A percentile compares a stretch with the other conserved stretches of the same genome.
Conservation (phyloP, 2,888 invertebrate genomes). For the Apamea sordens region DNA sequence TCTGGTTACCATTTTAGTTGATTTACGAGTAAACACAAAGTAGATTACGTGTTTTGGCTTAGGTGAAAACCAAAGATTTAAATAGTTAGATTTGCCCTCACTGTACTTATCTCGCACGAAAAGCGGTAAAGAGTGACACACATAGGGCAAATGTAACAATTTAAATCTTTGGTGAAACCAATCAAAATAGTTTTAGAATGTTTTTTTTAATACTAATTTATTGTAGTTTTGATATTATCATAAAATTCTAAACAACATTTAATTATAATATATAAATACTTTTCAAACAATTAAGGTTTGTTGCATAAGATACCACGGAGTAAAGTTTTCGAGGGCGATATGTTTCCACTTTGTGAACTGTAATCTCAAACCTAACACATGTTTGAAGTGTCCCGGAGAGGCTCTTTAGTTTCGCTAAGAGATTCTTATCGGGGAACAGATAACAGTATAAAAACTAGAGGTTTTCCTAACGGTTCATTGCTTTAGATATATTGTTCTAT, state of each 20-base stretch:
- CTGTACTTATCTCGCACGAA: background rate
- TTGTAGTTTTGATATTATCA: background rate
- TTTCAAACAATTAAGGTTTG: background rate
- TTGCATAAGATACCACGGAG: background rate
- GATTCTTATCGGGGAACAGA: conserved; percentile 41
- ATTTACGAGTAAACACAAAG: background rate
- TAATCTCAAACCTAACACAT: conserved; percentile 50
- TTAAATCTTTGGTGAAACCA: background rate
- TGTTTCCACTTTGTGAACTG: conserved; percentile 46
- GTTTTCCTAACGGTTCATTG: background rate
- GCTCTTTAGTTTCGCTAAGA: conserved; percentile 43
- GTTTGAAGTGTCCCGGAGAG: conserved; percentile 37
- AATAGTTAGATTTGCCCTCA: background rate
- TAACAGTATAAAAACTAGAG: conserved; percentile 10
- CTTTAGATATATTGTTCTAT: background rate
- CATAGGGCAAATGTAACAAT: background rate
- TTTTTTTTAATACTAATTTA: background rate
- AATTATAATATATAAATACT: too few species aligned
- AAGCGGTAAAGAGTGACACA: background rate
- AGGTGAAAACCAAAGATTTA: background rate
- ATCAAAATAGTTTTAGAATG: background rate
- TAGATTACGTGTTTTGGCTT: background rate
- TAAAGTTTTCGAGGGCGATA: conserved; percentile 28
- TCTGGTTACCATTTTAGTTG: background rate
- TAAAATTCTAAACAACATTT: too few species aligned